Percentiles rank a stretch among this genome's conserved stretches.
phyloP scores from a whole-genome alignment of 2,797 vertebrate species.

The Sarcoramphus papa region DNA sequence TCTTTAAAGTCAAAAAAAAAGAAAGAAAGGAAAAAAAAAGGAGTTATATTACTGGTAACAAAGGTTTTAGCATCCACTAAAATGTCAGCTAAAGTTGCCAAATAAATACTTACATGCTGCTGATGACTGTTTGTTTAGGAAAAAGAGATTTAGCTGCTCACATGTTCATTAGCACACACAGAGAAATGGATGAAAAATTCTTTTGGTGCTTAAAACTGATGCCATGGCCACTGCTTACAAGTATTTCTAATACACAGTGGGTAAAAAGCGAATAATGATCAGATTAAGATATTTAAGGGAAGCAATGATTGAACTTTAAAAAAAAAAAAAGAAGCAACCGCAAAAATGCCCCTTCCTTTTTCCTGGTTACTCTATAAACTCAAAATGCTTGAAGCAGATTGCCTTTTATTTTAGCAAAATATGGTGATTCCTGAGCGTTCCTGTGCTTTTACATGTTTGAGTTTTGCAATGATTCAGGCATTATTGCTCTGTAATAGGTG shows the following conservation, averaged over 20 bases:
- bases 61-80: constrained; percentile 64
- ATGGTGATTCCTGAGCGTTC: constrained; percentile 69
- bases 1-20: constrained; percentile 38
- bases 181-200: constrained; percentile 54
- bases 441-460: constrained; percentile 58
- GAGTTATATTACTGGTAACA: constrained; percentile 45
- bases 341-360: neutral
- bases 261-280: constrained; percentile 61
- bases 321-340: neutral
- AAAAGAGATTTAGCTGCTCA: constrained; percentile 59
- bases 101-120: constrained; percentile 63
- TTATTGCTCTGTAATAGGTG: constrained; percentile 70
- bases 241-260: constrained; percentile 29
- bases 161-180: constrained; percentile 61
- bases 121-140: constrained; percentile 56
- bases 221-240: constrained; percentile 51
- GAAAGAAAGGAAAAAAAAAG: neutral
- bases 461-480: constrained; percentile 66
- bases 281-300: constrained; percentile 72
- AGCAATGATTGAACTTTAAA: constrained; percentile 64
- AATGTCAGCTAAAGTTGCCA: constrained; percentile 73
- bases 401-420: constrained; percentile 67
- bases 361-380: constrained; percentile 20
- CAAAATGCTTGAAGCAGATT: constrained; percentile 65
- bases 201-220: constrained; percentile 58